A percentile compares a stretch with the other conserved stretches of the same genome.
These are phyloP conservation scores for Barbus barbus DNA, from an alignment of 2,113 vertebrate genomes.

Conservation along the genomic window DNA sequence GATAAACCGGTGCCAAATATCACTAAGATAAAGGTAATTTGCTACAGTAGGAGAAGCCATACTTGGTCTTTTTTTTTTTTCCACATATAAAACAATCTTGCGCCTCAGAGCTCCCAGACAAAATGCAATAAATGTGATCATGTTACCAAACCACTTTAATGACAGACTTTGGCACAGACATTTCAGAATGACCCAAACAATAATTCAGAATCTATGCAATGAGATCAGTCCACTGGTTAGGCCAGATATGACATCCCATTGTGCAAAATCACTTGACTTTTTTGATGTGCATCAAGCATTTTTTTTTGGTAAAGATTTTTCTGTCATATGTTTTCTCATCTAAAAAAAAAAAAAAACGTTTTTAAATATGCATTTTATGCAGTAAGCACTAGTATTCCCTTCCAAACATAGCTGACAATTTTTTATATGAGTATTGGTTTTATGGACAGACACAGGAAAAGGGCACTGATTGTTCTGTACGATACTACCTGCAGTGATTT, in stretches of 20 bases:
- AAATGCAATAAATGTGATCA: too few species aligned
- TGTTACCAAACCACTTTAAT: neutral
- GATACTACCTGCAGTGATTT: constrained; percentile 15
- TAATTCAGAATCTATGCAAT: too few species aligned
- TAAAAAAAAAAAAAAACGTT: too few species aligned
- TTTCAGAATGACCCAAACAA: neutral
- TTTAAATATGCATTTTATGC: too few species aligned
- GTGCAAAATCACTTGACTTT: neutral
- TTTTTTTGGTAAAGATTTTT: neutral
- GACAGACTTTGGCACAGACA: too few species aligned
- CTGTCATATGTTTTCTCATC: too few species aligned
- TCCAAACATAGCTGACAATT: neutral
- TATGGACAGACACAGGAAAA: neutral
- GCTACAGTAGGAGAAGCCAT: too few species aligned
- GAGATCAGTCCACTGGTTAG: neutral
- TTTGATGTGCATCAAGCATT: too few species aligned
- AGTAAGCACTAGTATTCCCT: neutral
- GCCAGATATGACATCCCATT: neutral
- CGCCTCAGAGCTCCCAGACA: too few species aligned
- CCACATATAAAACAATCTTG: too few species aligned
- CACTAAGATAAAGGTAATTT: neutral
- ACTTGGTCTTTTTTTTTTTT: too few species aligned
- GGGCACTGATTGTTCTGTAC: constrained; percentile 39
- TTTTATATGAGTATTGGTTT: neutral
- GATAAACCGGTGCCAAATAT: neutral